Evolutionary conservation across 2,888 invertebrate species (phyloP), one percentile per base, ranked within the genome.

Genomic region (Heliothis peltigera): DNA sequence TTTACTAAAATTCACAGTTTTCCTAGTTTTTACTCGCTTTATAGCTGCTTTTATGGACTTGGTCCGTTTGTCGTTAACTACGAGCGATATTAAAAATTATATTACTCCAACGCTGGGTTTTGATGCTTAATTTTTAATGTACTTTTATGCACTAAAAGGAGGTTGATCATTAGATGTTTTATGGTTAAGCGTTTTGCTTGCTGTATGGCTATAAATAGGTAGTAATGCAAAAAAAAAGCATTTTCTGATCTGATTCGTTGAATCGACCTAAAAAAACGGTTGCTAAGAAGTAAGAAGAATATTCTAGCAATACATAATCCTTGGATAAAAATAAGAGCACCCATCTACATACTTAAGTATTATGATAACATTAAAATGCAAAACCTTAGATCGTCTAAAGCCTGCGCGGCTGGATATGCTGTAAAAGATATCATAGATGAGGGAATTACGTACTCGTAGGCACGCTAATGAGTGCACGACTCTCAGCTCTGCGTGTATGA

Each of bases 321-420:
- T 4, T 35, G 35, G 15, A 4, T 35, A 35, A 35, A 35, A 35
- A 35, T 35, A 35, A 15, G 15, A 35, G 12, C 35, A 35, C 5
- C 10, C 12, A 21, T 12, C 4, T 28, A 10, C 25, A 5, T 19
- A n/a, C n/a, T n/a, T n/a, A 15, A 10, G 21, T 47, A 47, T 59
- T 47, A 47, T 21, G n/a, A 25, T 49, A 35, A 53, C 49, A 39
- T 53, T 70, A 70, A 62, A 62, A 70, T 70, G n/a, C 28, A 19
- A 70, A 67, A 2, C 18, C 35, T 8, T 35, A 43, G 39, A 42
- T 25, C 22, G 21, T 47, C 4, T 47, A 22, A 35, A 10, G 25
- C 4, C 28, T 25, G 43, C 4, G 43, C 35, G 48, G 48, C n/a
- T 44, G n/a, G 52, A 66, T 35, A 15, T 19, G 15, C 19, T 19